Evolutionary conservation across 2,888 invertebrate genomes (phyloP), one percentile per base, ranked within the genome.

Genomic region (Scaptomyza flava): DNA sequence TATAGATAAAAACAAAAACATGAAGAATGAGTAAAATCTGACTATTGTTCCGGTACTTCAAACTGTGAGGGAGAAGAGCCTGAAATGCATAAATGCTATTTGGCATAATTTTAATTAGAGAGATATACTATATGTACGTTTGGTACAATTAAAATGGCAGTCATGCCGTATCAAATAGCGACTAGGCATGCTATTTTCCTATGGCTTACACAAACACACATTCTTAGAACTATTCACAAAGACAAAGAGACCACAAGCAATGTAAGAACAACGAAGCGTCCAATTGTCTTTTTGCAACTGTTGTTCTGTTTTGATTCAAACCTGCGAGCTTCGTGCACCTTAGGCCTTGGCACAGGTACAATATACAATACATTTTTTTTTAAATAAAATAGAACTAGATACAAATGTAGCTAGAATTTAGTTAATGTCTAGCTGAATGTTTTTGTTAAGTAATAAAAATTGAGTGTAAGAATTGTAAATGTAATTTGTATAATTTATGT

Each of bases 281-380:
- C 91, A 92, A 92, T 92, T 92, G 91, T 92, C 91, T 92, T 92
- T 91, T 90, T 92, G 92, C 91, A 92, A 91, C 91, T 92, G 92
- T 91, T 91, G 91, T 91, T 91, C 91, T 89, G 91, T 91, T 89
- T 90, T 91, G 91, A 90, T 90, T 91, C 89, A 91, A 89, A 72
- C 74, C 83, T 81, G 89, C 87, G 80, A 58, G 43, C 72, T 75
- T 73, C 68, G 63, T 68, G 80, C 82, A 73, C 54, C 53, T 58
- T 57, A 57, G 70, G 66, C 63, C 78, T 68, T 80, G 82, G 81
- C 83, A 78, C 77, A 73, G 73, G 62, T 75, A 81, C 43, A 12
- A 56, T 47, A 27, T 9, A 51, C 9, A 41, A 58, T 30, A 51
- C 20, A 31, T 46, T 30, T 30, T 9, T 36, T 2, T n/a, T 14